Conservation (phyloP, 1,140 invertebrate species). For the Lordiphosa collinella region DNA sequence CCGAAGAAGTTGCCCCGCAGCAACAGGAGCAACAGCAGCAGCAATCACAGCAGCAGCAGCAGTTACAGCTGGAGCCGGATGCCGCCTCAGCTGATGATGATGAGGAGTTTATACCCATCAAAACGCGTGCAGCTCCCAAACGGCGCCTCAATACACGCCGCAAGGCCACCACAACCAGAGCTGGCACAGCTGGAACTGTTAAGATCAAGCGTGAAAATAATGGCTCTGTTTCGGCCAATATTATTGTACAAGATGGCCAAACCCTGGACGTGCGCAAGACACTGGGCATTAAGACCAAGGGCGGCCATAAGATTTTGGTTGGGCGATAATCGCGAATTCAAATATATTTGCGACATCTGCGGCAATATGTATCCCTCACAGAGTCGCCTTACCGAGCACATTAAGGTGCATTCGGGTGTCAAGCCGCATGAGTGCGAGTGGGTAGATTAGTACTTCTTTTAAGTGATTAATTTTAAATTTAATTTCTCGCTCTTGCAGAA, state of each 20-base stretch:
- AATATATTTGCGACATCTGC: conserved; percentile 76
- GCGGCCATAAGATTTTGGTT: conserved; percentile 61
- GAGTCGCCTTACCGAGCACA: conserved; percentile 73
- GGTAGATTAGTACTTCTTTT: too few relatives aligned
- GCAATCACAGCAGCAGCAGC: conserved; percentile 8
- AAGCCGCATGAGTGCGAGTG: conserved; percentile 78
- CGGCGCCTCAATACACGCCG: conserved; percentile 22
- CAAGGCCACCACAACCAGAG: neutral
- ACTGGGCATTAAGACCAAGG: conserved; percentile 54
- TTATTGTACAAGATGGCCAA: conserved; percentile 41
- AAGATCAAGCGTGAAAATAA: conserved; percentile 31
- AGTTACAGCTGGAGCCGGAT: conserved; percentile 15
- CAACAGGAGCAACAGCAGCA: conserved; percentile 3
- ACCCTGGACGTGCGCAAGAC: conserved; percentile 30
- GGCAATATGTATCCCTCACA: conserved; percentile 77
- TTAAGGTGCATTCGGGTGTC: conserved; percentile 73
- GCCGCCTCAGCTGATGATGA: conserved; percentile 43
- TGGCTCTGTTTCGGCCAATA: conserved; percentile 14
- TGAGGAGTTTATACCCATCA: conserved; percentile 3
- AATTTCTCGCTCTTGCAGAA: conserved; percentile 32
- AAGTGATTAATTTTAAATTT: too few relatives aligned
- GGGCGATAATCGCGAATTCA: conserved; percentile 64
- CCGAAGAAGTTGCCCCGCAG: too few relatives aligned
- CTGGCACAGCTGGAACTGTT: neutral
- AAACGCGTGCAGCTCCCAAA: conserved; percentile 19